These are phyloP conservation scores for Neoascia interrupta DNA, from an alignment of 2,888 invertebrate species.

Conservation along the genomic window DNA sequence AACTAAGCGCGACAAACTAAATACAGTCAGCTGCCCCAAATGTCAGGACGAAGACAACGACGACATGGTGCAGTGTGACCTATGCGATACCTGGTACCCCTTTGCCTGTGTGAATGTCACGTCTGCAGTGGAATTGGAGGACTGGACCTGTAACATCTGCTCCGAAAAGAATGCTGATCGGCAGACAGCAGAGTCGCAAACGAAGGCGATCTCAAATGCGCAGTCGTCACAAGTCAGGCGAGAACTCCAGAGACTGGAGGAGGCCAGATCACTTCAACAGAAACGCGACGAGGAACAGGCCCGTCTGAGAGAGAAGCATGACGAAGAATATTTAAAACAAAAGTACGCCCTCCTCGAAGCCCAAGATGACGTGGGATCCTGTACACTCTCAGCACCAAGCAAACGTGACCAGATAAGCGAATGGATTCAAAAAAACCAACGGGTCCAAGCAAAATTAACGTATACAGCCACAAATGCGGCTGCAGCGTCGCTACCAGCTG, in stretches of 20 bases:
- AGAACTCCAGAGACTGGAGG: not conserved
- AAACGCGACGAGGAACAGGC: too few species aligned
- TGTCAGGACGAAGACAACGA: not conserved
- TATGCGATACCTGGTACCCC: not conserved
- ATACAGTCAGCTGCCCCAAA: not conserved
- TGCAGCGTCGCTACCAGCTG: too few species aligned
- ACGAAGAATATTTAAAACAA: not conserved
- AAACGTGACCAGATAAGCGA: not conserved
- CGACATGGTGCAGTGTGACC: not conserved
- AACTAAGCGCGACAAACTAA: too few species aligned
- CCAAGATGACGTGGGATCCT: not conserved
- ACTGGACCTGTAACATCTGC: not conserved
- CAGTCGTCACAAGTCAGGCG: too few species aligned
- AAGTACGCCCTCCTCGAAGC: not conserved
- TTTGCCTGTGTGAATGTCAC: too few species aligned
- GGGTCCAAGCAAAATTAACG: too few species aligned
- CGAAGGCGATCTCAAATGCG: not conserved
- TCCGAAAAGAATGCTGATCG: not conserved
- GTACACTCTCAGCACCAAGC: not conserved
- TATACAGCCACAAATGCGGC: too few species aligned
- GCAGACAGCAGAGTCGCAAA: not conserved
- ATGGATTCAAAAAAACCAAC: not conserved
- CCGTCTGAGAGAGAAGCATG: too few species aligned
- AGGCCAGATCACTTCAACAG: not conserved
- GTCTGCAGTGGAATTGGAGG: not conserved